Evolutionary conservation across 1,140 invertebrate genomes (phyloP), one percentile per base, ranked within the genome.

Genomic region (Nixonia krombeini): DNA sequence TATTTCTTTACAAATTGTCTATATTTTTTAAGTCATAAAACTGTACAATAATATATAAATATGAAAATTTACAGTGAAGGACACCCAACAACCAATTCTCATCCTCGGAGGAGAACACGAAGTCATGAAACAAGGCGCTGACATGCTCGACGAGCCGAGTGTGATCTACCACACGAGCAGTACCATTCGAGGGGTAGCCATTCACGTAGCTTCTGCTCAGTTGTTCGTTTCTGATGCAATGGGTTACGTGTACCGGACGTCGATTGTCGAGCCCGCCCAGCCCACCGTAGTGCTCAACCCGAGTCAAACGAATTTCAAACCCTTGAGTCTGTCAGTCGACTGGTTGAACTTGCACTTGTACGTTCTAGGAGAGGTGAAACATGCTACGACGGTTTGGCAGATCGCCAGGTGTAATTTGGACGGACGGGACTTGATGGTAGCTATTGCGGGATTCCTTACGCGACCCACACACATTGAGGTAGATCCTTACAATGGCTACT

Each of bases 401-500:
- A 92, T 96, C 46, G 87, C 90, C 33, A 86, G 91, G 37, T 94
- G 91, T 77, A 88, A 90, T 72, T 85, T 94, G 6, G 88, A 92
- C 71, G 92, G 92, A 0, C 87, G 86, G 62, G 88, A 88, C 50
- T 85, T 91, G 33, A 88, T 89, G 4, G 87, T 91, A 0, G 90
- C 92, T 7, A 81, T 92, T 47, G 87, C 88, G 12, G 89, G 90
- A 0, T 87, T 95, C 16, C 78, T 87, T 13, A 87, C 86, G 0
- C 86, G 88, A 71, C 91, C 94, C 0, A 85, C 88, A 37, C 92
- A 94, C 72, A 88, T 97, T 55, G 91, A 96, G 81, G 91, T 96
- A 0, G 96, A 98, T 87, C 94, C 96, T 15, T 92, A 94, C 62
- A 97, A 97, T 81, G 96, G 95, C 84, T 95, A 93, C 80, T 80